Evolutionary conservation across 2,113 vertebrate species (phyloP), one percentile per base, ranked within the genome.

Genomic region (Octodon degus): DNA sequence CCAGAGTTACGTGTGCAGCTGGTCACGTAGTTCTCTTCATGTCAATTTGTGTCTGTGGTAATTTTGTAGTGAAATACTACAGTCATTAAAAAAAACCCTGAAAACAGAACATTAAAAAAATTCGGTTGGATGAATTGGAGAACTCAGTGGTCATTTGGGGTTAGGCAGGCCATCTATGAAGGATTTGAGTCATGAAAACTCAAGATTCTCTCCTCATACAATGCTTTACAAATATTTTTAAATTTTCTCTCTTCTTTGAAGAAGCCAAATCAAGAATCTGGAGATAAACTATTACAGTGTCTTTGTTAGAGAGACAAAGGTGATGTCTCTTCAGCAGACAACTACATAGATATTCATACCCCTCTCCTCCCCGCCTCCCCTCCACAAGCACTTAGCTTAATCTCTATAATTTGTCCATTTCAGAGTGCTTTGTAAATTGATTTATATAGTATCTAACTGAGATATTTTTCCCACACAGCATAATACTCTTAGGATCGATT

Each of bases 191-290:
- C 10, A 11, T 34, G 67, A 86, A 93, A 90, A 27, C 55, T 83
- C 55, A 32, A 85, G 60, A 62, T 85, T 90, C 30, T 90, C 30
- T 90, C 24, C 17, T 77, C 63, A 86, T 25, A 65, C 40, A 82
- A 67, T 80, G n/a, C 47, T 88, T 89, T 84, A 60, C 25, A 86
- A n/a, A 47, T 60, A 22, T 11, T 79, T 86, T 53, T 10, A 60
- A 20, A 1, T 77, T 90, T 32, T 84, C 13, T 86, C 68, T 81
- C 81, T 77, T 94, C 55, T 86, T 95, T 37, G 79, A 77, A 96
- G 65, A 96, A 86, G 22, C 27, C 43, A n/a, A 89, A 85, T 37
- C 5, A 91, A 93, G 25, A 86, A 88, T 32, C n/a, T 55, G 20
- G 40, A 90, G 43, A 37, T 16, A 62, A 67, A 79, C 19, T 65